Base-by-base conservation (phyloP, 2,113 vertebrate species). In the Macquaria ambigua region DNA sequence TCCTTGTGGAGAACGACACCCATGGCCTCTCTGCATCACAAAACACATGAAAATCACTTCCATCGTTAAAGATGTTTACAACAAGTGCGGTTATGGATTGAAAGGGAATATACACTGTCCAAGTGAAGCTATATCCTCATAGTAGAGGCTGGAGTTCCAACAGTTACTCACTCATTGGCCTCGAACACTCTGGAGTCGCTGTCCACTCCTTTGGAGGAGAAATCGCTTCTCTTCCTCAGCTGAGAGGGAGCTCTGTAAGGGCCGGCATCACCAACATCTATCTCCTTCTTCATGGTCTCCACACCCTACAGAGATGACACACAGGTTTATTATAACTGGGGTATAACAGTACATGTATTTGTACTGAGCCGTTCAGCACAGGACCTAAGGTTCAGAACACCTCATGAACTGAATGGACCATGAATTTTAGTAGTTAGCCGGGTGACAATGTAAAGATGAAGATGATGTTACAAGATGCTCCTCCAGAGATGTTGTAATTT, bases 1-100 rank as follows among this genome's bases (percentile, higher is more conserved):
- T 99, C 98, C 78, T 98, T 99, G 83, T 99, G 98, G 46, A 99
- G 94, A 85, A 99, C 97, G 0, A 99, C 94, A 1, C 97, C 98
- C 95, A 97, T 94, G 6, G 95, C 97, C 74, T 99, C 97, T 88
- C 98, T 99, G 80, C 16, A 69, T 55, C 50, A 77, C 74, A 85
- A 84, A 69, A 92, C 3, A 81, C 23, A 83, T 43, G 15, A 43
- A 31, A 16, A 25, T 48, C 12, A 21, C 3, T 78, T 39, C 25
- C 34, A 20, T 34, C 56, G 73, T 31, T n/a, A 53, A 3, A 64
- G 8, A 71, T n/a, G 16, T 58, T 67, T 0, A 59, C 18, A 77
- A 55, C 71, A 87, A n/a, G 8, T 12, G 0, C 8, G 43, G 25
- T n/a, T 34, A 64, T 5, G 18, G 25, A 79, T 58, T 34, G n/a